Conservation (phyloP, 2,797 vertebrate species). For the Gymnodraco acuticeps region DNA sequence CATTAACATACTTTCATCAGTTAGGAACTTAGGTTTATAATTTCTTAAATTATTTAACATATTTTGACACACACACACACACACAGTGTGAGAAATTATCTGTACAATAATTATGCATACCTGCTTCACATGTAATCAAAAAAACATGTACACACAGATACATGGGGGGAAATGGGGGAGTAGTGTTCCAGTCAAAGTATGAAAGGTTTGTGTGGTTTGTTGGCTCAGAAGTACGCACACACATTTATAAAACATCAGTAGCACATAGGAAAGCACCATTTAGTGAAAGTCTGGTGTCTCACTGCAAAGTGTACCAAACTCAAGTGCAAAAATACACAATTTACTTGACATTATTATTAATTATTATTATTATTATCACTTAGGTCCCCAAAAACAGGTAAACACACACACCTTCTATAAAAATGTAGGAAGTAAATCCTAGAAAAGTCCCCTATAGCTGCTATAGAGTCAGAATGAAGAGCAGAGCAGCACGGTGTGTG, state of each 20-base stretch:
- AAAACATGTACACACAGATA: conserved; percentile 33
- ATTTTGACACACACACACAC: too few species aligned
- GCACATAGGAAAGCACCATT: conserved; percentile 49
- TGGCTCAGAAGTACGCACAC: conserved; percentile 20
- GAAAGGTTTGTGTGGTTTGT: conserved; percentile 16
- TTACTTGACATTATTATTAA: conserved; percentile 30
- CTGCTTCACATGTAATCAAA: conserved; percentile 42
- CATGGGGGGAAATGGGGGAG: conserved; percentile 23
- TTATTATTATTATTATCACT: not conserved
- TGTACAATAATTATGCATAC: conserved; percentile 61
- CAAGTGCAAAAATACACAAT: conserved; percentile 57
- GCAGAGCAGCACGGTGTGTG: not conserved
- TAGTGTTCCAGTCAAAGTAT: conserved; percentile 13
- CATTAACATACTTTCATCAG: too few species aligned
- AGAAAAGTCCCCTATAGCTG: conserved; percentile 23
- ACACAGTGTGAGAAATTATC: conserved; percentile 64
- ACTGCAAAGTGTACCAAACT: conserved; percentile 42
- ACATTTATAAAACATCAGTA: conserved; percentile 35
- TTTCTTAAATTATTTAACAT: too few species aligned
- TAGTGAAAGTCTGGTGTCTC: conserved; percentile 44
- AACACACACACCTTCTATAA: conserved; percentile 35
- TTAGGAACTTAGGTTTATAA: too few species aligned
- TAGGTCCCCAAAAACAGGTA: not conserved
- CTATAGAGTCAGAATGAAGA: conserved; percentile 26
- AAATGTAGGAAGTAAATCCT: conserved; percentile 48